These are phyloP conservation scores for Balearica regulorum DNA, from an alignment of 2,797 vertebrate species.

Conservation along the genomic window DNA sequence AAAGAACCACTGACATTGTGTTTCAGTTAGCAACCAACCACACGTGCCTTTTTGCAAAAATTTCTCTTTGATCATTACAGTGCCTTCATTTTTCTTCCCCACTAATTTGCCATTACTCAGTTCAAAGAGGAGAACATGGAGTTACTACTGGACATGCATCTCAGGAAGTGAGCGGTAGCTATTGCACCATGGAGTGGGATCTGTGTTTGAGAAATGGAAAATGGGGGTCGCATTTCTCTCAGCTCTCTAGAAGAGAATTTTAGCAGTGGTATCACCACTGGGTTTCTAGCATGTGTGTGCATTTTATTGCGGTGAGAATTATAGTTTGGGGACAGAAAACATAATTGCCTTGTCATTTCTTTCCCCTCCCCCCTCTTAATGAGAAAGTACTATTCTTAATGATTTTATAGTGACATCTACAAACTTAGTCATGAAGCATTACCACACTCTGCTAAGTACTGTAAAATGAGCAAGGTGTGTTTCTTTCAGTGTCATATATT, in stretches of 20 bases:
- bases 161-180: background rate
- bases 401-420: background rate
- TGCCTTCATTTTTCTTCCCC: conserved; percentile 5
- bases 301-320: background rate
- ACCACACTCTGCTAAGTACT: background rate
- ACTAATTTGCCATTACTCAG: background rate
- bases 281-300: background rate
- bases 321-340: background rate
- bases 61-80: conserved; percentile 10
- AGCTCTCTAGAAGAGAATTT: background rate
- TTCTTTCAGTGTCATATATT: background rate
- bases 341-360: background rate
- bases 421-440: background rate
- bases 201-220: background rate
- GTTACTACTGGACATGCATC: background rate
- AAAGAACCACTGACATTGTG: conserved; percentile 2
- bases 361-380: background rate
- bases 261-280: background rate
- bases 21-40: conserved; percentile 28
- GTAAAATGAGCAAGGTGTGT: background rate
- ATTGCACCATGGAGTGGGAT: background rate
- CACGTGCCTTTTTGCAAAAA: background rate
- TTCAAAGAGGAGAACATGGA: background rate
- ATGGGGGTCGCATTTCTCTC: background rate
- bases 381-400: background rate